Percentiles rank a stretch among this genome's conserved stretches.
phyloP scores from a whole-genome alignment of 2,113 vertebrate species.

The Oryzias javanicus region DNA sequence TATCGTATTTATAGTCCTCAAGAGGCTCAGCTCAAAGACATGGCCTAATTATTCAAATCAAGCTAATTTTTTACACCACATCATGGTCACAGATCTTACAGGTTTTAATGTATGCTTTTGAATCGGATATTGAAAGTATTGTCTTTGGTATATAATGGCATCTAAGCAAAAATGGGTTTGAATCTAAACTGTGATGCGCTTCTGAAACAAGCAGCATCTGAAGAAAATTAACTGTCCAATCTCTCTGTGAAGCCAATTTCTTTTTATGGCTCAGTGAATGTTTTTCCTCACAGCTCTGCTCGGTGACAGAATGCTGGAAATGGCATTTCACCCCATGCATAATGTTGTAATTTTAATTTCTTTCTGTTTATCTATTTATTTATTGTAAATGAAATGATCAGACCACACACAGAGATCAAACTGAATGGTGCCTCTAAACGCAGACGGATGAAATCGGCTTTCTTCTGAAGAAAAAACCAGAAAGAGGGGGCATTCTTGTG shows the following conservation, averaged over 20 bases:
- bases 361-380: conserved; percentile 21
- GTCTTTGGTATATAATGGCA: conserved; percentile 31
- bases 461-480: background rate
- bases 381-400: conserved; percentile 47
- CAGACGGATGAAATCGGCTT: conserved; percentile 22
- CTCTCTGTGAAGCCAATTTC: conserved; percentile 53
- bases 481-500: conserved; percentile 25
- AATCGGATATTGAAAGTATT: conserved; percentile 31
- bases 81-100: conserved; percentile 29
- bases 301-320: conserved; percentile 50
- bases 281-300: conserved; percentile 46
- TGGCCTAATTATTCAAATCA: conserved; percentile 32
- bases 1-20: conserved; percentile 12
- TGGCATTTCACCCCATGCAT: conserved; percentile 47
- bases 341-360: conserved; percentile 56
- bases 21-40: conserved; percentile 7
- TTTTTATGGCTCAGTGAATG: conserved; percentile 50
- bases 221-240: conserved; percentile 63
- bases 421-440: conserved; percentile 32
- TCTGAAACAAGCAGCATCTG: conserved; percentile 28
- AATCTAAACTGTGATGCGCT: conserved; percentile 54
- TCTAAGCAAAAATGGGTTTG: conserved; percentile 35
- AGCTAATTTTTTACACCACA: conserved; percentile 19
- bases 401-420: conserved; percentile 58
- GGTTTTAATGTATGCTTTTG: conserved; percentile 25